These are phyloP conservation scores for Lordiphosa fenestrarum DNA, from an alignment of 2,888 invertebrate genomes.

Conservation along the genomic window DNA sequence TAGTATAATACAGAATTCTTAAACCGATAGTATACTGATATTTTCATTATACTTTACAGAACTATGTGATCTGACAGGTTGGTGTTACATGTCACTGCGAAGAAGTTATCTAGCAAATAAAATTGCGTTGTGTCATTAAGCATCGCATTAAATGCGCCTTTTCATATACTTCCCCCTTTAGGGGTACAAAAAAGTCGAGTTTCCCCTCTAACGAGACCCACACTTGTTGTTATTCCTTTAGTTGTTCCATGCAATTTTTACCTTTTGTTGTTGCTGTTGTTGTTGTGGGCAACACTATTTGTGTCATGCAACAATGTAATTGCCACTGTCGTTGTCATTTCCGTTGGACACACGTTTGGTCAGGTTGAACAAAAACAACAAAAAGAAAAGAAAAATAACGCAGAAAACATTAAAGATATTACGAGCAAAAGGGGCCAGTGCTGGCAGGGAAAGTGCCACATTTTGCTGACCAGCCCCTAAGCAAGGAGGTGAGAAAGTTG, in stretches of 20 bases:
- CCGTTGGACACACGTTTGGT: constrained; percentile 74
- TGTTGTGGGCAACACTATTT: constrained; percentile 71
- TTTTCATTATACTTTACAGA: too few species aligned
- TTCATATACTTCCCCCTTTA: too few species aligned
- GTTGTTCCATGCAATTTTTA: constrained; percentile 24
- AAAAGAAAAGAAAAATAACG: constrained; percentile 17
- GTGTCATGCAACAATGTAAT: constrained; percentile 80
- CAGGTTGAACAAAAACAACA: constrained; percentile 26
- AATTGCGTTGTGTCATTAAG: too few species aligned
- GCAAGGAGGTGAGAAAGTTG: constrained; percentile 19
- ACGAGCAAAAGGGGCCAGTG: constrained; percentile 27
- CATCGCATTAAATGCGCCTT: too few species aligned
- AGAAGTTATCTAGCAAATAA: too few species aligned
- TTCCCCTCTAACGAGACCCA: neutral
- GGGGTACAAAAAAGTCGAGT: neutral
- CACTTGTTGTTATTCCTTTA: constrained; percentile 9
- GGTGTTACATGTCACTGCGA: too few species aligned
- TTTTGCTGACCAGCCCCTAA: constrained; percentile 5
- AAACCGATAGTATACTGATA: too few species aligned
- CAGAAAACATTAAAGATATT: constrained; percentile 62
- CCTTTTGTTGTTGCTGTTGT: constrained; percentile 29
- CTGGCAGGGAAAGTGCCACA: neutral
- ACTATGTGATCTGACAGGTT: too few species aligned
- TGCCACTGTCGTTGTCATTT: constrained; percentile 78
- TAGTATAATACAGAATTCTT: too few species aligned